A percentile compares a stretch with the other conserved stretches of the same genome.
Conservation (phyloP, 2,888 invertebrate species). For the Sabellastarte sp. region DNA sequence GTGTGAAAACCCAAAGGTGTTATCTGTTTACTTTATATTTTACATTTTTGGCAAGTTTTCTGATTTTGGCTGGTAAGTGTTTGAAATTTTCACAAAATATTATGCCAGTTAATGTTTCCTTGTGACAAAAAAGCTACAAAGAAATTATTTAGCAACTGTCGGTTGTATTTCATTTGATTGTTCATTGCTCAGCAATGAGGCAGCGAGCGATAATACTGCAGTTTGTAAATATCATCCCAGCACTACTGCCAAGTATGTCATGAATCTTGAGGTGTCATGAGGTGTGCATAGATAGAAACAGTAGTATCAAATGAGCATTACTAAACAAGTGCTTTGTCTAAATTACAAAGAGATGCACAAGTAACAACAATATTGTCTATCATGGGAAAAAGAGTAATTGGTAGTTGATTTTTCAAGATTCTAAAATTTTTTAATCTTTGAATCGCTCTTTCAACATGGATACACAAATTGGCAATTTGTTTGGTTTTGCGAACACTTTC, state of each 20-base stretch:
- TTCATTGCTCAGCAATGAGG: neutral
- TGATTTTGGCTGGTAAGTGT: too few relatives aligned
- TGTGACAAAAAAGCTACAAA: too few relatives aligned
- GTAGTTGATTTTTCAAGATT: neutral
- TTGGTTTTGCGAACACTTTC: neutral
- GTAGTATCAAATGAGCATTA: neutral
- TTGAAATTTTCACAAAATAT: too few relatives aligned
- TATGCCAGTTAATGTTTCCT: too few relatives aligned
- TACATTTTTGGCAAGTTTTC: too few relatives aligned
- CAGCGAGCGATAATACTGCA: too few relatives aligned
- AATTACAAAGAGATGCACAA: neutral
- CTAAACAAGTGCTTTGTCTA: neutral
- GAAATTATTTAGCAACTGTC: neutral
- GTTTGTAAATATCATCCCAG: neutral
- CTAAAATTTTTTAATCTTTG: neutral
- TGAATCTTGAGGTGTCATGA: too few relatives aligned
- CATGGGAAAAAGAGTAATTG: neutral
- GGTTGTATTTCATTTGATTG: neutral
- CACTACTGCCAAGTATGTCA: too few relatives aligned
- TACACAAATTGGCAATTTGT: neutral
- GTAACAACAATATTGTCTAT: neutral
- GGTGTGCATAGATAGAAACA: neutral
- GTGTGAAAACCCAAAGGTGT: too few relatives aligned
- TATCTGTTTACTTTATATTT: too few relatives aligned
- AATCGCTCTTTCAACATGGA: neutral